Evolutionary conservation across 2,797 vertebrate species (phyloP), one percentile per base, ranked within the genome.

Genomic region (Poeciliopsis turneri): DNA sequence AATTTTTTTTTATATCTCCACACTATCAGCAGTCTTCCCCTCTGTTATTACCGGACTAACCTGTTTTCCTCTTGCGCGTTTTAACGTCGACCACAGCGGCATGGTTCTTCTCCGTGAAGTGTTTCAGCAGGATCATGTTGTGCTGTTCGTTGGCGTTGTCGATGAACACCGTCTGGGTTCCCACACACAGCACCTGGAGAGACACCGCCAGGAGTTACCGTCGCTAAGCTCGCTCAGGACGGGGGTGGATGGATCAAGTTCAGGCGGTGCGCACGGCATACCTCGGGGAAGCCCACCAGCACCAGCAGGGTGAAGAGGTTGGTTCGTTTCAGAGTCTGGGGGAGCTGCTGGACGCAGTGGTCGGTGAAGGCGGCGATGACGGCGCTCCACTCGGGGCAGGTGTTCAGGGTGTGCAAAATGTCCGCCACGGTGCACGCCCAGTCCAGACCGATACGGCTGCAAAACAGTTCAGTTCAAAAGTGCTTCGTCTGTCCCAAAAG

Each of bases 401-500:
- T 83, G 79, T 97, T 97, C 85, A 99, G 95, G 13, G 97, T 95
- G 16, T 97, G 96, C 3, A 99, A 94, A 86, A 99, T 97, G 88
- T 99, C 97, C 0, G 97, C 97, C 93, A 99, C 98, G 12, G 97
- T 97, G 91, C 98, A 98, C 0, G 98, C 98, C 98, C 98, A 99
- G 90, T 99, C 98, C 91, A 99, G 93, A 59, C 98, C 98, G 0
- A 98, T 97, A 7, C 97, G 97, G 79, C 98, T 99, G 92, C 8
- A 80, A 70, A 70, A 30, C 20, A 70, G 73, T 57, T 57, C 53
- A 28, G 11, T 36, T 18, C 59, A 64, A 64, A 33, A 64, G 30
- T 36, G 30, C 5, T 18, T 30, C 0, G 16, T 61, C 15, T 7
- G 7, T 61, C 28, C 13, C 57, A 16, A 61, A 61, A n/a, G 12